A percentile compares a stretch with the other conserved stretches of the same genome.
These are phyloP conservation scores for Caenorhabditis sulstoni DNA, from an alignment of 2,888 invertebrate species.

Conservation along the genomic window DNA sequence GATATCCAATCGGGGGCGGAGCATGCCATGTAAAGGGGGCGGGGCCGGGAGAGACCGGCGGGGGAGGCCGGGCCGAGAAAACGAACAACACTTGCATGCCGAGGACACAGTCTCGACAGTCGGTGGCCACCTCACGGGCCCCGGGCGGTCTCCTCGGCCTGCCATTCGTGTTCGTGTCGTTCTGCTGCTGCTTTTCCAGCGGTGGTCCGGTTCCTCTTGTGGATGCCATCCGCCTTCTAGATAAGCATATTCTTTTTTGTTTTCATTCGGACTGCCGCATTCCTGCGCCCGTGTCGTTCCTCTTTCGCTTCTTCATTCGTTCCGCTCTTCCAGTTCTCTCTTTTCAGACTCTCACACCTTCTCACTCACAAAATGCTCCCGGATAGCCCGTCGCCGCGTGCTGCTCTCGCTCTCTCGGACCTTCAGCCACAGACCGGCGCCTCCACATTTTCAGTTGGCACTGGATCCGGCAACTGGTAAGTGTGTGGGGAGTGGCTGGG, in stretches of 20 bases:
- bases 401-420: constrained; percentile 79
- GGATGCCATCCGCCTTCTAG: constrained; percentile 39
- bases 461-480: constrained; percentile 74
- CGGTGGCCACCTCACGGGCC: constrained; percentile 8
- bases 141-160: neutral
- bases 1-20: constrained; percentile 42
- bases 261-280: constrained; percentile 20
- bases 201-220: constrained; percentile 37
- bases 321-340: neutral
- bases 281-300: constrained; percentile 30
- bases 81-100: constrained; percentile 36
- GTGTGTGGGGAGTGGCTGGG: no score
- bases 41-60: constrained; percentile 53
- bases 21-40: constrained; percentile 45
- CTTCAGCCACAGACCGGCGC: constrained; percentile 76
- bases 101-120: constrained; percentile 37
- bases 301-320: constrained; percentile 4
- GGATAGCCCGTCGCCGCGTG: constrained; percentile 79
- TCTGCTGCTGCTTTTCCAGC: constrained; percentile 17
- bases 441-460: constrained; percentile 69
- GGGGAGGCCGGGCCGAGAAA: constrained; percentile 34
- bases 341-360: constrained; percentile 13
- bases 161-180: constrained; percentile 35
- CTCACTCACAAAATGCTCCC: constrained; percentile 72
- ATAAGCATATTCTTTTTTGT: constrained; percentile 28